These are phyloP conservation scores for Tipula lateralis DNA, from an alignment of 2,888 invertebrate genomes.

Conservation along the genomic window DNA sequence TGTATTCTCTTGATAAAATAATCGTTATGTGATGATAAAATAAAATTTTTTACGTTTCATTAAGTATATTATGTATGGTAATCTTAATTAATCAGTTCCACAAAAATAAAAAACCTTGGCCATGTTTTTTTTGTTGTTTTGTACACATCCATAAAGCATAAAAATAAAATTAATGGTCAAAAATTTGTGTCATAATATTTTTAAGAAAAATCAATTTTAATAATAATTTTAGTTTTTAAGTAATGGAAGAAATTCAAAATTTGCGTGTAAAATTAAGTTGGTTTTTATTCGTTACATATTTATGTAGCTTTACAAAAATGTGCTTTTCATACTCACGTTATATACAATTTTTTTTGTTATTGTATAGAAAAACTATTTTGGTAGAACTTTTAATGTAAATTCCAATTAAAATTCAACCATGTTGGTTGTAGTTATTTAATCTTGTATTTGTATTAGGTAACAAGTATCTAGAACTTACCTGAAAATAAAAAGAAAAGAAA, in stretches of 20 bases:
- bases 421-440: background rate
- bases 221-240: background rate
- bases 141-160: background rate
- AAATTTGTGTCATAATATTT: constrained; percentile 4
- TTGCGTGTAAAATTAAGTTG: background rate
- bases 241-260: background rate
- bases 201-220: background rate
- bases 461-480: background rate
- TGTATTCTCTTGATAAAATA: background rate
- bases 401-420: background rate
- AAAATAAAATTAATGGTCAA: background rate
- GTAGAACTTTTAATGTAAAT: background rate
- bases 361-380: background rate
- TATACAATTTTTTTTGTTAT: background rate
- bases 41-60: background rate
- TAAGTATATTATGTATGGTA: background rate
- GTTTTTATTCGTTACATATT: background rate
- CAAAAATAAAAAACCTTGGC: background rate
- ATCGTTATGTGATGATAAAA: background rate
- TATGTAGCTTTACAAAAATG: background rate
- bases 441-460: background rate
- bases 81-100: background rate
- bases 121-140: background rate
- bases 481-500: background rate
- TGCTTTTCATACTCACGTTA: background rate